Conservation (phyloP, 2,797 vertebrate species). For the Tarsius wallacei region DNA sequence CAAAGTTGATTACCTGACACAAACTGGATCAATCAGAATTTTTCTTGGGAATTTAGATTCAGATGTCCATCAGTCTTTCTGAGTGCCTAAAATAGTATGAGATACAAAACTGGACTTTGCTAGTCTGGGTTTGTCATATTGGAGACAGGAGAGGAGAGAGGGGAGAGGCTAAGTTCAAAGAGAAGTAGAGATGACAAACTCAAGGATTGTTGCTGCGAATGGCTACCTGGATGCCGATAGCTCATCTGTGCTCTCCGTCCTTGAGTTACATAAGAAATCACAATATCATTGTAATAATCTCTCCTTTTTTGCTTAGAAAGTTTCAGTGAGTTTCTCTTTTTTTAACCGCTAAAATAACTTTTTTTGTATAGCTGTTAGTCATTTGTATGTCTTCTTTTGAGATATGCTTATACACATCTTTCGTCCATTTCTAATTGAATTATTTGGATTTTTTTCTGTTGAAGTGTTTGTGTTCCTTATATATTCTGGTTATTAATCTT, state of each 20-base stretch:
- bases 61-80: neutral
- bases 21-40: neutral
- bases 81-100: neutral
- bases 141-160: no score
- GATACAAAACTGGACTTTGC: neutral
- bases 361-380: neutral
- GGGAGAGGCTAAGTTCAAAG: neutral
- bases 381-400: no score
- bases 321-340: neutral
- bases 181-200: neutral
- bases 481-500: no score
- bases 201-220: neutral
- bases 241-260: neutral
- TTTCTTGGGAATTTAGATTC: neutral
- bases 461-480: no score
- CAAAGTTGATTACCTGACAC: neutral
- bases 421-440: no score
- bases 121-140: neutral
- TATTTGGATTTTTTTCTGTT: no score
- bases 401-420: no score
- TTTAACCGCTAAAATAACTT: neutral
- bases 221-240: neutral
- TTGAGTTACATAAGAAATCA: neutral
- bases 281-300: neutral
- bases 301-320: neutral